Base-by-base conservation (phyloP, 2,888 invertebrate species). In the Apamea crenata region DNA sequence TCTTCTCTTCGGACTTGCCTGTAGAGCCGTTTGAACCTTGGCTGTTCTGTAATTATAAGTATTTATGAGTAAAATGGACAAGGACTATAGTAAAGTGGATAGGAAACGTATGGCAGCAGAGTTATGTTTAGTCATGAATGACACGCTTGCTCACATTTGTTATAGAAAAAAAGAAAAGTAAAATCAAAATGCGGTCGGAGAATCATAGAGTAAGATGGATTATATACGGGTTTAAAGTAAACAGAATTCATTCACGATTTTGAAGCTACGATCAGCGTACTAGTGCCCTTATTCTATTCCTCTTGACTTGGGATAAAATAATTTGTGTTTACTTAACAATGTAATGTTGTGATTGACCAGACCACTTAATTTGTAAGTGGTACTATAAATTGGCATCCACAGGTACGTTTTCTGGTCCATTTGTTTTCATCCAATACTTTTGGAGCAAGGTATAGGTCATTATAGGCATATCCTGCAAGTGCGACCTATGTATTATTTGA, bases 1-100 rank as follows among this genome's bases (percentile, higher is more conserved):
- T 97, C 92, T 98, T 98, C 88, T 98, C 98, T 90, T 98, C 98
- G 47, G 97, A 97, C 86, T 97, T 97, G 82, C 96, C 95, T 5
- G 96, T 97, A 5, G 97, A 93, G 21, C 96, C 97, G 86, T 97
- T 97, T 29, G 97, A 96, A 10, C 94, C 95, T 88, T 96, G 97
- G 85, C 94, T 95, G 86, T 95, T 96, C 94, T 96, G 94, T 73
- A 84, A 74, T 29, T 6, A n/a, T 14, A 78, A 0, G 3, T 14
- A 6, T 18, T 18, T 8, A 44, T 61, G 14, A 40, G 14, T 32
- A 4, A 6, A 50, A 18, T 32, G 4, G 6, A 32, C 6, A 21
- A 44, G 1, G 8, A 40, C 3, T 47, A 25, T 32, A 32, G n/a
- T 69, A 14, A 70, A 32, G n/a, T 18, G 10, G 53, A 25, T 53